These are phyloP conservation scores for Autographa pulchrina DNA, from an alignment of 2,888 invertebrate species.

Conservation along the genomic window DNA sequence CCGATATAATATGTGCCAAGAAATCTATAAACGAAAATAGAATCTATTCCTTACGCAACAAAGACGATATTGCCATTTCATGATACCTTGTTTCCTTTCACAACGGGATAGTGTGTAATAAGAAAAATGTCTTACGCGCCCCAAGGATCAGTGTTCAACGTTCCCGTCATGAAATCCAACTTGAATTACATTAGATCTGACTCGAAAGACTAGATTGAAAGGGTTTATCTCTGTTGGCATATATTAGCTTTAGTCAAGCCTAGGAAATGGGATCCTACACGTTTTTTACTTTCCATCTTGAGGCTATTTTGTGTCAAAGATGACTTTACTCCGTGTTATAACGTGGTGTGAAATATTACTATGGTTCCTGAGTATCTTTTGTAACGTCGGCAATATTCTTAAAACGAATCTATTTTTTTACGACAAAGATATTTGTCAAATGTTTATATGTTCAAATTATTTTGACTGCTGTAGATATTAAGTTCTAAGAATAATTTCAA, in stretches of 20 bases:
- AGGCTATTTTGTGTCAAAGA: conserved; percentile 29
- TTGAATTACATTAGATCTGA: conserved; percentile 56
- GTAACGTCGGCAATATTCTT: neutral
- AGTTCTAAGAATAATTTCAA: too few species aligned
- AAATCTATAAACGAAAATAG: conserved; percentile 17
- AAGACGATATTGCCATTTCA: conserved; percentile 27
- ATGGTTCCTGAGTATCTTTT: neutral
- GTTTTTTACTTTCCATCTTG: conserved; percentile 42
- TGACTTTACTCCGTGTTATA: conserved; percentile 9
- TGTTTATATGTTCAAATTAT: too few species aligned
- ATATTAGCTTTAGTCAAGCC: conserved; percentile 55
- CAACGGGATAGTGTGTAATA: conserved; percentile 30
- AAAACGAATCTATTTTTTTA: neutral
- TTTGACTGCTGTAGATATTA: too few species aligned
- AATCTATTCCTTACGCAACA: neutral
- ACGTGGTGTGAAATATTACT: conserved; percentile 11
- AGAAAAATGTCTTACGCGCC: conserved; percentile 37
- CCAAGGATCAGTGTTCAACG: conserved; percentile 20
- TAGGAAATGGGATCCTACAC: conserved; percentile 44
- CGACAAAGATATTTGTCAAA: too few species aligned
- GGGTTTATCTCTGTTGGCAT: conserved; percentile 53
- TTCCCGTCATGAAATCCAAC: conserved; percentile 46
- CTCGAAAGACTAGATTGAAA: conserved; percentile 54
- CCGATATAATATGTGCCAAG: conserved; percentile 21
- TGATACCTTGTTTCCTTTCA: conserved; percentile 47